Evolutionary conservation across 1,140 invertebrate species (phyloP).

Genomic region (Chymomyza costata): DNA sequence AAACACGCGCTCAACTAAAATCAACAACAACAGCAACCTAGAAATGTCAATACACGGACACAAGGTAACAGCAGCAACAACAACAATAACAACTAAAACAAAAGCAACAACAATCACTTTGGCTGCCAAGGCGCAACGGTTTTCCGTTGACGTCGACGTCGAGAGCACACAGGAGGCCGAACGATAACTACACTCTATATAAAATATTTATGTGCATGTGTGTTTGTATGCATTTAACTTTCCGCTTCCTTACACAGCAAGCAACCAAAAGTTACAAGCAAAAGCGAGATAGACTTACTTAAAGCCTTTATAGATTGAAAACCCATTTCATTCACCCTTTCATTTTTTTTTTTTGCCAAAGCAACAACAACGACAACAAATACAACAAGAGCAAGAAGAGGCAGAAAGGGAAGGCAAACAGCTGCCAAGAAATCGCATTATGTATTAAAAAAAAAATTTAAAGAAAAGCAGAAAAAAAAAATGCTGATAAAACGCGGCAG

Average conservation of each 20-base stretch:
- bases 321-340: constrained; percentile 23
- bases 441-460: too few species aligned
- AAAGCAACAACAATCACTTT: constrained; percentile 11
- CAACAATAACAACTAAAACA: constrained; percentile 16
- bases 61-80: constrained; percentile 15
- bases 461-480: constrained; percentile 13
- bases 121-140: constrained; percentile 19
- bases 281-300: too few species aligned
- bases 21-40: constrained; percentile 16
- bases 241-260: constrained; percentile 23
- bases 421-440: constrained; percentile 30
- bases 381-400: constrained; percentile 1
- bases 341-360: too few species aligned
- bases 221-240: constrained; percentile 15
- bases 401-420: background rate
- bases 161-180: constrained; percentile 10
- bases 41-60: constrained; percentile 37
- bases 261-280: constrained; percentile 1
- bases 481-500: constrained; percentile 9
- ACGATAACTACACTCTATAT: constrained; percentile 5
- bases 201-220: background rate
- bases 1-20: too few species aligned
- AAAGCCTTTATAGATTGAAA: constrained; percentile 35
- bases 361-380: background rate
- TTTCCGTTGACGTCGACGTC: constrained; percentile 33